These are phyloP conservation scores for Misgurnus mizolepis DNA, from an alignment of 2,113 vertebrate genomes.

Conservation along the genomic window DNA sequence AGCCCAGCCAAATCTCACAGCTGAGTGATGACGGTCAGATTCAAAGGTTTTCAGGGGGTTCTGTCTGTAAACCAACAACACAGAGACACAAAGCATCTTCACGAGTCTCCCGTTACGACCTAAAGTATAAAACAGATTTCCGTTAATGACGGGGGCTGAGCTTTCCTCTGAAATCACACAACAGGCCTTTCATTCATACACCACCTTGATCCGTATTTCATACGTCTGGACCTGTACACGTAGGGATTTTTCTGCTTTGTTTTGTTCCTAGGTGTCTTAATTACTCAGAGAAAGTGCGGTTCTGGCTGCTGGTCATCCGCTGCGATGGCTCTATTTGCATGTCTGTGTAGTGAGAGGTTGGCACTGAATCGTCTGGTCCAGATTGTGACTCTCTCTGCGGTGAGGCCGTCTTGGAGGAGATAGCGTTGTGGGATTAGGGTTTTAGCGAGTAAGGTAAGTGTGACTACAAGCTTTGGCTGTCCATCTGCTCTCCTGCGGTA, in stretches of 20 bases:
- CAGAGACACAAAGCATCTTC: too few species aligned
- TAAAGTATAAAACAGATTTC: not conserved
- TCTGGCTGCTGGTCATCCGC: constrained; percentile 97
- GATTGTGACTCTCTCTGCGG: constrained; percentile 99
- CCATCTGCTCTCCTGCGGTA: constrained; percentile 99
- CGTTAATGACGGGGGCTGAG: not conserved
- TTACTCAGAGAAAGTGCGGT: constrained; percentile 96
- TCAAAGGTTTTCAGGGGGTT: constrained; percentile 45
- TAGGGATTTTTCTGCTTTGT: constrained; percentile 55
- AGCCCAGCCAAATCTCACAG: constrained; percentile 70
- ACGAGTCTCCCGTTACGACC: too few species aligned
- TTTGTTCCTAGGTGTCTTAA: constrained; percentile 97
- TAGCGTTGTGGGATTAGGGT: constrained; percentile 99
- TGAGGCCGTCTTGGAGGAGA: constrained; percentile 99
- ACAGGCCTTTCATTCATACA: constrained; percentile 12
- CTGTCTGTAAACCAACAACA: constrained; percentile 55
- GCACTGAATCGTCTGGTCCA: constrained; percentile 92
- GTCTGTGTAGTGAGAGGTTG: constrained; percentile 99
- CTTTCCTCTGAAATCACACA: not conserved
- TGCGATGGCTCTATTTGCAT: constrained; percentile 99
- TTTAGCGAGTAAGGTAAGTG: constrained; percentile 99
- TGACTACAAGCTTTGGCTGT: constrained; percentile 99
- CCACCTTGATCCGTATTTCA: constrained; percentile 62
- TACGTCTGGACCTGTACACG: constrained; percentile 62
- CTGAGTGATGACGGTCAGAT: constrained; percentile 71